A percentile compares a stretch with the other conserved stretches of the same genome.
Evolutionary conservation across 2,888 invertebrate genomes (phyloP).

Genomic region (Eristalis pertinax): DNA sequence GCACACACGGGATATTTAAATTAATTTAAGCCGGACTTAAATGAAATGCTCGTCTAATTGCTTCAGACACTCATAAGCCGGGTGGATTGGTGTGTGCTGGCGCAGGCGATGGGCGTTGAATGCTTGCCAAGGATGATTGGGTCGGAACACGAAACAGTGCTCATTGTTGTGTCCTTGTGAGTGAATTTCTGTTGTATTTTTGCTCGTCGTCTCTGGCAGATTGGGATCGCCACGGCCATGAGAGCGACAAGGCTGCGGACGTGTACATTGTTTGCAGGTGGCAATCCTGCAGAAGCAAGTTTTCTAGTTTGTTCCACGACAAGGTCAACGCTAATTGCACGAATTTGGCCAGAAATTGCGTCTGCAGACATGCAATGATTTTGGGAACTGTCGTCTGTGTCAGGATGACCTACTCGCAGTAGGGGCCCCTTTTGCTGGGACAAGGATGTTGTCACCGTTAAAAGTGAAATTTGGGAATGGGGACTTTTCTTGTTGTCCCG

Average conservation of each 20-base stretch:
- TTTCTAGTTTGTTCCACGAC: neutral
- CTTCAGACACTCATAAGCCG: neutral
- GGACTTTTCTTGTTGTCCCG: too few species aligned
- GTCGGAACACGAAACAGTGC: neutral
- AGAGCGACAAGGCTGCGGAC: neutral
- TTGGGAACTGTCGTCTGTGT: neutral
- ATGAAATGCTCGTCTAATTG: conserved; percentile 33
- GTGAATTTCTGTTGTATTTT: neutral
- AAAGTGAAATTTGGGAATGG: neutral
- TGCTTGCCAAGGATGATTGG: conserved; percentile 4
- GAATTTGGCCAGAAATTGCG: neutral
- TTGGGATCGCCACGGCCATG: neutral
- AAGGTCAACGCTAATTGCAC: neutral
- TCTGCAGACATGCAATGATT: neutral
- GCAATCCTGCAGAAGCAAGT: neutral
- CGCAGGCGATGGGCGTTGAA: neutral
- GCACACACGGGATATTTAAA: conserved; percentile 25
- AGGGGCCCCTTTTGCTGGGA: neutral
- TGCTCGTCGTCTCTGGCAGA: neutral
- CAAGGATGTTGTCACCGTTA: neutral
- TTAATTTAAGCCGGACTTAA: conserved; percentile 28
- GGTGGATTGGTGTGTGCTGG: neutral
- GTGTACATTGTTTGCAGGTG: neutral
- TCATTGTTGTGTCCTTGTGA: neutral
- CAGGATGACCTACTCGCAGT: neutral